A percentile compares a stretch with the other conserved stretches of the same genome.
Conservation (phyloP, 2,888 invertebrate species). For the Stenodema calcarata region DNA sequence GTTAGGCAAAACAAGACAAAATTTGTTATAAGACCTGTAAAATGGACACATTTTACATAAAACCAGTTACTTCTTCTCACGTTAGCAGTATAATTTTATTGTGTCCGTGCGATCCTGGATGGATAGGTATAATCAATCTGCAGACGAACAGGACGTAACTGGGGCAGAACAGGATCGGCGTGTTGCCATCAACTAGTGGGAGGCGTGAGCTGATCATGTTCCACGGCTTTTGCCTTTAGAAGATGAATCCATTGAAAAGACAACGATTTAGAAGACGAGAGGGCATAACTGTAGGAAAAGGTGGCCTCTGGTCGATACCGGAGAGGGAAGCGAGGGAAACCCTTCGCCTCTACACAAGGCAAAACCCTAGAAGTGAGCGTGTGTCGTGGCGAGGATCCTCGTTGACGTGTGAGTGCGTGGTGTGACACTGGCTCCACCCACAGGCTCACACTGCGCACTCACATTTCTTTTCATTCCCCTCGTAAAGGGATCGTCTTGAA, state of each 20-base stretch:
- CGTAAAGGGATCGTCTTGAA: not conserved
- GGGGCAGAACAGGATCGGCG: too few species aligned
- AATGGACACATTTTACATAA: too few species aligned
- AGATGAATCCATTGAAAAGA: not conserved
- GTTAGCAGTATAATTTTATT: too few species aligned
- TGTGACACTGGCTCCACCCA: not conserved
- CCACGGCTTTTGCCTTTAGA: too few species aligned
- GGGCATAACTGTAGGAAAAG: not conserved
- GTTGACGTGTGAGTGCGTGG: not conserved
- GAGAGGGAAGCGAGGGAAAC: not conserved
- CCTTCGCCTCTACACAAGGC: not conserved
- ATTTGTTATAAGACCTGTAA: too few species aligned
- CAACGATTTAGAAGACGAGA: not conserved
- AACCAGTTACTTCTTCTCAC: too few species aligned
- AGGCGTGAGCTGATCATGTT: too few species aligned
- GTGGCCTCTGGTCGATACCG: not conserved
- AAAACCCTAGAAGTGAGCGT: not conserved
- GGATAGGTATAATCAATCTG: too few species aligned
- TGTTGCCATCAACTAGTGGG: too few species aligned
- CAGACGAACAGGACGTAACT: too few species aligned
- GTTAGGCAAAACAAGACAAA: too few species aligned
- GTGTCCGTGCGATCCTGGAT: too few species aligned
- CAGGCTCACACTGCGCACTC: not conserved
- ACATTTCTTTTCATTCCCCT: not conserved
- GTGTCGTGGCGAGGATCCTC: not conserved